Base-by-base conservation (phyloP, 2,888 invertebrate species). In the Cryptus viduatorius region DNA sequence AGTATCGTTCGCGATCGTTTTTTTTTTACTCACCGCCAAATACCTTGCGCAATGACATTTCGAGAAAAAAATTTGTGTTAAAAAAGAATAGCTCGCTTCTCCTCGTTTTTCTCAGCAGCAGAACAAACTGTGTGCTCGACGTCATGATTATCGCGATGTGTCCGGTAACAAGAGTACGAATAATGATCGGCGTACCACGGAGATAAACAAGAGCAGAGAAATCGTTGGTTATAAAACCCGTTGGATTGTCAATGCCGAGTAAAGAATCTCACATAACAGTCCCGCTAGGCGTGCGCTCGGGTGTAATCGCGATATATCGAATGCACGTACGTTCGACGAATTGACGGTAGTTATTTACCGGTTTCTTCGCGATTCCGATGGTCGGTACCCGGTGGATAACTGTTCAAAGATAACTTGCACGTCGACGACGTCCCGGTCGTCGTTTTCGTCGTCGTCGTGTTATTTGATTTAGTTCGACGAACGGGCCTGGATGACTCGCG, bases 21-120 rank as follows among this genome's bases (percentile, higher is more conserved):
- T 53, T 24, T 44, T 12, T 67, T 56, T 65, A 87, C 90, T 90
- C 88, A 90, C 90, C 90, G 84, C 88, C 87, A 64, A 90, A 90
- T 24, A 90, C 89, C 68, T 86, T 87, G 48, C 88, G 86, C 46
- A 90, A 83, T 53, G 89, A 87, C 87, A 88, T 87, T 85, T 90
- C 88, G 72, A 90, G 75, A 59, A 87, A 88, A 73, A 87, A 83
- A 85, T 86, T 85, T 29, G 88, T 77, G 64, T 89, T 88, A 46
- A 89, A 82, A 73, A 90, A 88, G 67, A 90, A 86, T 8, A 89
- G 59, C 56, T 90, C 90, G 82, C 81, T 89, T 67, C 73, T 88
- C 12, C 88, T 80, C 8, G 89, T 85, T 87, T 90, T 90, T 80
- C 89, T 88, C 12, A 90, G 75, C 56, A 90, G 79, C 46, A 90